A percentile compares a stretch with the other conserved stretches of the same genome.
phyloP scores from a whole-genome alignment of 2,888 invertebrate species.

The Callimorpha dominula region DNA sequence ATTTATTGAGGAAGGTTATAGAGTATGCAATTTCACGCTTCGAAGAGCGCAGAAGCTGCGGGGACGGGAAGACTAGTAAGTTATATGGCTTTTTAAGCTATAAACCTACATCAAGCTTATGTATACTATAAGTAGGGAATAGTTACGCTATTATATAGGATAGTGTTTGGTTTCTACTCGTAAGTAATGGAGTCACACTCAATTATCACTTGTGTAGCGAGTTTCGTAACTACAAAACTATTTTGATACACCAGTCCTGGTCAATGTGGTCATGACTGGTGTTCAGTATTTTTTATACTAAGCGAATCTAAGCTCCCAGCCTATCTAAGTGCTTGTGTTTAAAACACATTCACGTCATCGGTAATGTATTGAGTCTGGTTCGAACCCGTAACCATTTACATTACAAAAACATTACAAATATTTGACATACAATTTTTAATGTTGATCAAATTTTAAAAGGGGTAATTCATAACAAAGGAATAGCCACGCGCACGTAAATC shows the following conservation, averaged over 20 bases:
- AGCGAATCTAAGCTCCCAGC: too few species aligned
- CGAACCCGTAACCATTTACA: neutral
- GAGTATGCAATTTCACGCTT: too few species aligned
- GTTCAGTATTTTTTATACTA: too few species aligned
- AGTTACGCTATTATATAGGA: neutral
- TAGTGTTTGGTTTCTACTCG: too few species aligned
- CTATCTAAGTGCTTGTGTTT: too few species aligned
- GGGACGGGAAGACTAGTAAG: neutral
- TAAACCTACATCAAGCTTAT: neutral
- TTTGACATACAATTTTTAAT: slow-evolving; percentile 38
- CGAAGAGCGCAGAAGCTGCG: too few species aligned
- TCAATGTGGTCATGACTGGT: too few species aligned
- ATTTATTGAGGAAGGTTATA: too few species aligned
- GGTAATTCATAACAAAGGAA: slow-evolving; percentile 49
- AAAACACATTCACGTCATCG: too few species aligned
- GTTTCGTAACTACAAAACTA: too few species aligned
- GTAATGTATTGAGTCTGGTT: neutral
- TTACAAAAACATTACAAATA: slow-evolving; percentile 35
- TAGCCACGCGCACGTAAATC: slow-evolving; percentile 73
- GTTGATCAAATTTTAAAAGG: slow-evolving; percentile 37
- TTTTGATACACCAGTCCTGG: too few species aligned
- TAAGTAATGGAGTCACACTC: neutral
- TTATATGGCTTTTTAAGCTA: neutral
- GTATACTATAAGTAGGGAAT: neutral
- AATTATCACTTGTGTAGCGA: neutral